Evolutionary conservation across 2,888 invertebrate genomes (phyloP).

Genomic region (Camponotus fellah): DNA sequence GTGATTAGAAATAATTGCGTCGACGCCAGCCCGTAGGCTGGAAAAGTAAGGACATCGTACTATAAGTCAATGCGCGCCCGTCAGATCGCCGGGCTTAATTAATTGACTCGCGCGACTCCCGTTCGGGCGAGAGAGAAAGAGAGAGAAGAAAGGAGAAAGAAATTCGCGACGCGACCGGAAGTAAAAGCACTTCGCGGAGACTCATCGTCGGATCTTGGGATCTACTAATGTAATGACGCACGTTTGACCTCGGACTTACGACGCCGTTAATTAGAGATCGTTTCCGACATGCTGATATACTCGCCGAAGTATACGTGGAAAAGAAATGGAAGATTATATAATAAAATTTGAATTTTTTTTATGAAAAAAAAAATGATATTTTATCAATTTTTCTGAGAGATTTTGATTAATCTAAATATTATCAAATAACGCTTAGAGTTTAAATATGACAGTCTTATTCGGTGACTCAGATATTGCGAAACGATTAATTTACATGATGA

Average conservation of each 20-base stretch:
- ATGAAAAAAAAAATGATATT: not conserved
- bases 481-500: not conserved
- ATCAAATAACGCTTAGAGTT: not conserved
- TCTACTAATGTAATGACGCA: slow-evolving; percentile 33
- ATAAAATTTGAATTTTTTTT: not conserved
- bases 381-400: not conserved
- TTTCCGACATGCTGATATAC: slow-evolving; percentile 21
- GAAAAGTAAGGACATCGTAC: slow-evolving; percentile 53
- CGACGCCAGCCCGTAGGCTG: slow-evolving; percentile 43
- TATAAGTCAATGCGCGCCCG: slow-evolving; percentile 42
- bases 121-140: slow-evolving; percentile 19
- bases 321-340: slow-evolving; percentile 16
- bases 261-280: slow-evolving; percentile 36
- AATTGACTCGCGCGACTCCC: slow-evolving; percentile 52
- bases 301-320: not conserved
- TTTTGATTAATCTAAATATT: not conserved
- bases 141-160: not conserved
- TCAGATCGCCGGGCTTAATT: slow-evolving; percentile 56
- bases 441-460: not conserved
- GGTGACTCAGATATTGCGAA: not conserved
- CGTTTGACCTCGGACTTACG: slow-evolving; percentile 29
- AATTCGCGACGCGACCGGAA: slow-evolving; percentile 31
- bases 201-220: slow-evolving; percentile 10
- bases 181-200: slow-evolving; percentile 33
- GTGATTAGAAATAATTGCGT: slow-evolving; percentile 73